Evolutionary conservation across 2,888 invertebrate genomes (phyloP), one percentile per base, ranked within the genome.

Genomic region (Bellardia bayeri): DNA sequence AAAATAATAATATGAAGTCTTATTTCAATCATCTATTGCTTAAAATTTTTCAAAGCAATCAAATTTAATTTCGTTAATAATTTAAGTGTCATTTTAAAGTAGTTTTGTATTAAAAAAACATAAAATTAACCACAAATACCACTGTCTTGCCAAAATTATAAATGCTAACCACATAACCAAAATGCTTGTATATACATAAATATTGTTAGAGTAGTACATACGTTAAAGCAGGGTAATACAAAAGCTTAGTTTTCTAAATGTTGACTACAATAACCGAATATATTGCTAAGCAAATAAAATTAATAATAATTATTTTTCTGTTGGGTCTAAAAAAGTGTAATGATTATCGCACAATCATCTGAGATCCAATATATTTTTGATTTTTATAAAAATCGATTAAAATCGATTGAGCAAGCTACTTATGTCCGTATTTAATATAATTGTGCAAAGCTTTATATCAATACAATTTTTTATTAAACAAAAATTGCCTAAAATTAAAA

Each of bases 91-190:
- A 14, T 63, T n/a, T 63, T 37, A 40, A 63, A 63, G 2, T 1
- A 63, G 40, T 37, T 8, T 14, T 63, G n/a, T 37, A 11, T n/a
- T 7, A 30, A 23, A 23, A 68, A 49, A 68, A 30, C 1, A 13
- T 2, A 30, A 13, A 23, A 30, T 23, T 68, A 14, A 68, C 68
- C 68, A 68, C 68, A 49, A 68, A 14, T 30, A 49, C 13, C 49
- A 68, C 49, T 68, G 68, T 68, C 49, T 68, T 68, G 68, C 45
- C 49, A 68, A 68, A 49, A 68, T 49, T 68, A 68, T 68, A 68
- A 68, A 49, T 68, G 68, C 40, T 49, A 49, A 49, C 68, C 68
- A 68, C 68, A 68, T 30, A 68, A 68, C 13, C 30, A 8, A n/a
- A 68, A 49, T 56, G 23, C 14, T 49, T 49, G 14, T 14, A 49